phyloP scores from a whole-genome alignment of 2,888 invertebrate species.

The Torymus texanus region DNA sequence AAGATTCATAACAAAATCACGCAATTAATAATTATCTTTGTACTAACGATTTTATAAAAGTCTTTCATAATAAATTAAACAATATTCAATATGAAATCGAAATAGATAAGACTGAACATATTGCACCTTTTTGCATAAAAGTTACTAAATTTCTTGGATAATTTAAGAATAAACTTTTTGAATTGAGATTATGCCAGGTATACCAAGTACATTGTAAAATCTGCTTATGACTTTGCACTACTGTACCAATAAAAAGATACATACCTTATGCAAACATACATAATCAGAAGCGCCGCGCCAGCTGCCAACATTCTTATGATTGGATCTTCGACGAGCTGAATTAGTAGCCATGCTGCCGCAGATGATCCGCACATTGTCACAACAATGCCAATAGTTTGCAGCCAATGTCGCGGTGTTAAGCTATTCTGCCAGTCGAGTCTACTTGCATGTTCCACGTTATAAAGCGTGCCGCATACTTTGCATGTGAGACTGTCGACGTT shows the following conservation, averaged over 20 bases:
- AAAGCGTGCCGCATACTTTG: constrained; percentile 90
- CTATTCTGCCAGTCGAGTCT: constrained; percentile 90
- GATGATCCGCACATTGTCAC: constrained; percentile 86
- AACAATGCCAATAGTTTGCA: constrained; percentile 87
- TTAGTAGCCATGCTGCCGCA: constrained; percentile 86
- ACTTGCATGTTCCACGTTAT: constrained; percentile 86
- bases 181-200: too few relatives aligned
- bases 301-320: constrained; percentile 87
- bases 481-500: constrained; percentile 84
- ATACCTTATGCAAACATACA: constrained; percentile 89
- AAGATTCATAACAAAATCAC: too few relatives aligned
- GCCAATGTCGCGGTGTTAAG: constrained; percentile 89
- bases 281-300: constrained; percentile 87
- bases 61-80: too few relatives aligned
- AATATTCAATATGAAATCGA: too few relatives aligned
- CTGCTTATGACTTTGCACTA: constrained; percentile 1
- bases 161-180: too few relatives aligned
- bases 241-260: constrained; percentile 59
- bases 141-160: too few relatives aligned
- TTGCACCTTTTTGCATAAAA: too few relatives aligned
- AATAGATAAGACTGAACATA: too few relatives aligned
- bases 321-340: constrained; percentile 86
- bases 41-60: too few relatives aligned
- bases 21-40: too few relatives aligned
- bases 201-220: too few relatives aligned